A percentile compares a stretch with the other conserved stretches of the same genome.
Evolutionary conservation across 2,113 vertebrate species (phyloP).

Genomic region (Myiagra hebetior): DNA sequence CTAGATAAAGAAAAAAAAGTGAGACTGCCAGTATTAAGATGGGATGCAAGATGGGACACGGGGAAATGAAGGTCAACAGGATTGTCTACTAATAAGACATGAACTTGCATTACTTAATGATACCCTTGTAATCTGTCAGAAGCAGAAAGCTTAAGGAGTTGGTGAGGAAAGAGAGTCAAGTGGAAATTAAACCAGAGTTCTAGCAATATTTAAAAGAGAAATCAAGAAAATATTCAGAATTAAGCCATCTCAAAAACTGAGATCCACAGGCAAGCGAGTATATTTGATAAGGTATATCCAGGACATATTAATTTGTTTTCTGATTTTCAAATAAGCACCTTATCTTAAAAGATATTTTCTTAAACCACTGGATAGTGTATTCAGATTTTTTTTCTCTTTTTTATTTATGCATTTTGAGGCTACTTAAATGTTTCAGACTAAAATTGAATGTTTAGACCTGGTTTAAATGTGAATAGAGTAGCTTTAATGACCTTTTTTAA

Average conservation of each 20-base stretch:
- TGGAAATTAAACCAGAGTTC: conserved; percentile 1
- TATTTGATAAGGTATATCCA: neutral
- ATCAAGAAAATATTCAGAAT: neutral
- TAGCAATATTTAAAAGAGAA: neutral
- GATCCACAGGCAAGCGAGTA: neutral
- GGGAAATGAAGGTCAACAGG: conserved; percentile 52
- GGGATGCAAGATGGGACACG: neutral
- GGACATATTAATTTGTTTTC: neutral
- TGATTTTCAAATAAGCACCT: neutral
- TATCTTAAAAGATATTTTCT: neutral
- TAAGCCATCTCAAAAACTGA: neutral
- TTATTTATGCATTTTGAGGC: neutral
- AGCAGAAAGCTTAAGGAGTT: conserved; percentile 20
- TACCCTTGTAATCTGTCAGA: conserved; percentile 45
- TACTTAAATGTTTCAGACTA: neutral
- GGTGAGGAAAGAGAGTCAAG: neutral
- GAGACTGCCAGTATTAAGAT: conserved; percentile 8
- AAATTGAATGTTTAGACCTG: neutral
- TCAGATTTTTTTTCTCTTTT: neutral
- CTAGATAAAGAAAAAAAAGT: neutral
- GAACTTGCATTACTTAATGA: conserved; percentile 61
- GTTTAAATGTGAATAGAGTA: neutral
- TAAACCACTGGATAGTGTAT: neutral
- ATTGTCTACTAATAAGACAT: conserved; percentile 53
- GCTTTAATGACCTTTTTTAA: neutral